These are phyloP conservation scores for Drosophila sp. DNA, from an alignment of 1,140 invertebrate genomes.

Conservation along the genomic window DNA sequence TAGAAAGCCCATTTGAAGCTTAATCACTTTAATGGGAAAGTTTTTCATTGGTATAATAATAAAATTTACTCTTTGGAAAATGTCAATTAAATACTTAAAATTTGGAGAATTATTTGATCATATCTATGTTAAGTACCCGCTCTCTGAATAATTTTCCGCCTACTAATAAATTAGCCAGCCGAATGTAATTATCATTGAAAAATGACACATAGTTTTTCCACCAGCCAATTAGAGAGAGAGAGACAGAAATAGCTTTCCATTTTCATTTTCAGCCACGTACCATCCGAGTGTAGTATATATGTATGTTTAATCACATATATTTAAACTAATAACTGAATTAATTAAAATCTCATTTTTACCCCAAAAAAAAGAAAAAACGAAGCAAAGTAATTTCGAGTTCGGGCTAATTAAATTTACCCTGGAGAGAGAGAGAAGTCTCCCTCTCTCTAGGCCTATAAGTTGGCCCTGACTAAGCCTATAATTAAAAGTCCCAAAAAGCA, in stretches of 20 bases:
- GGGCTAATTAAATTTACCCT: constrained; percentile 70
- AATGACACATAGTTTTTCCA: constrained; percentile 49
- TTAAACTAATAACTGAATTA: constrained; percentile 80
- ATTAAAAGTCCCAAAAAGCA: constrained; percentile 63
- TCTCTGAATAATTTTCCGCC: constrained; percentile 43
- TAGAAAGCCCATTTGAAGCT: neutral
- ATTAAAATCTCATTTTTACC: constrained; percentile 75
- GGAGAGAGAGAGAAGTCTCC: constrained; percentile 7
- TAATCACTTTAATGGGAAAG: neutral
- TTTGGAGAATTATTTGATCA: constrained; percentile 32
- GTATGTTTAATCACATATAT: constrained; percentile 70
- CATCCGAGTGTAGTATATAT: neutral
- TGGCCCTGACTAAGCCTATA: constrained; percentile 36
- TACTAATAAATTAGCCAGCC: constrained; percentile 28
- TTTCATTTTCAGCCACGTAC: constrained; percentile 10
- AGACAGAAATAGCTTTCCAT: constrained; percentile 35
- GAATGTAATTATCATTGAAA: constrained; percentile 13
- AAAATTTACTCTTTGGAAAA: constrained; percentile 21
- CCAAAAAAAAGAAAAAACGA: constrained; percentile 22
- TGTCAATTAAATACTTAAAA: constrained; percentile 21
- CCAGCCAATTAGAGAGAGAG: constrained; percentile 7
- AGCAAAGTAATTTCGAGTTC: constrained; percentile 23
- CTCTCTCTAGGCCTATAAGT: constrained; percentile 16
- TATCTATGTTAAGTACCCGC: constrained; percentile 37
- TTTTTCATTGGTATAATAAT: neutral